Conservation (phyloP, 2,113 vertebrate species). For the Odontophorus gujanensis region DNA sequence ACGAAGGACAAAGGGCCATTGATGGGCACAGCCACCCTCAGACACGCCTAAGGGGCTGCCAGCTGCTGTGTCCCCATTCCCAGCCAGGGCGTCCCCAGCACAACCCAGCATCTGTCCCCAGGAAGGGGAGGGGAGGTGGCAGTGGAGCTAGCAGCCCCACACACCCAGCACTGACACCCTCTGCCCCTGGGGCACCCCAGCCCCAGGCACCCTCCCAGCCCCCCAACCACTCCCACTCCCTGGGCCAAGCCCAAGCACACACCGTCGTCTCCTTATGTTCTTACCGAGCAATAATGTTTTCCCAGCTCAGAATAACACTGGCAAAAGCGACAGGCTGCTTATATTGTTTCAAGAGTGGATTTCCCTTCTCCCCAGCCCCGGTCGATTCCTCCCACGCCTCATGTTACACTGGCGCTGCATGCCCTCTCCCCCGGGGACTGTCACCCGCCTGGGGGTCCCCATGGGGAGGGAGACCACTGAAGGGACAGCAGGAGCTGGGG, state of each 20-base stretch:
- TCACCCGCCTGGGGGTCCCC: not conserved
- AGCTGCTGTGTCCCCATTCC: not conserved
- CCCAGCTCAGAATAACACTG: constrained; percentile 58
- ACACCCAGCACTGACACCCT: not conserved
- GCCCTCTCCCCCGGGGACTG: not conserved
- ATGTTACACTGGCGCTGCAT: not conserved
- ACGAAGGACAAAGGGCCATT: constrained; percentile 43
- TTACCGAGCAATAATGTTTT: constrained; percentile 66
- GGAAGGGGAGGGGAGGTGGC: not conserved
- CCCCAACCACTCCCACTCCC: not conserved
- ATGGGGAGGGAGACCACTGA: too few relatives aligned
- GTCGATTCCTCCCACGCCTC: not conserved
- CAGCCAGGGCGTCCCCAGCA: rapidly evolving
- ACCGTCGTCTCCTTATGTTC: constrained; percentile 52
- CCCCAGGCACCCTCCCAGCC: not conserved
- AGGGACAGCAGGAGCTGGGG: rapidly evolving
- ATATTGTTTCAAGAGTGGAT: constrained; percentile 56
- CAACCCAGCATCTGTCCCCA: not conserved
- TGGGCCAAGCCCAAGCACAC: not conserved
- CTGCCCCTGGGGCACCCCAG: rapidly evolving
- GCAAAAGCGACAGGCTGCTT: not conserved
- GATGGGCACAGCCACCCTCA: constrained; percentile 29
- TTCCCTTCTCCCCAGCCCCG: not conserved
- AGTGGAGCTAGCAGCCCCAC: not conserved
- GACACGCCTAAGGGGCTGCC: not conserved